Base-by-base conservation (phyloP, 2,113 vertebrate species). In the Cichladusa arquata region DNA sequence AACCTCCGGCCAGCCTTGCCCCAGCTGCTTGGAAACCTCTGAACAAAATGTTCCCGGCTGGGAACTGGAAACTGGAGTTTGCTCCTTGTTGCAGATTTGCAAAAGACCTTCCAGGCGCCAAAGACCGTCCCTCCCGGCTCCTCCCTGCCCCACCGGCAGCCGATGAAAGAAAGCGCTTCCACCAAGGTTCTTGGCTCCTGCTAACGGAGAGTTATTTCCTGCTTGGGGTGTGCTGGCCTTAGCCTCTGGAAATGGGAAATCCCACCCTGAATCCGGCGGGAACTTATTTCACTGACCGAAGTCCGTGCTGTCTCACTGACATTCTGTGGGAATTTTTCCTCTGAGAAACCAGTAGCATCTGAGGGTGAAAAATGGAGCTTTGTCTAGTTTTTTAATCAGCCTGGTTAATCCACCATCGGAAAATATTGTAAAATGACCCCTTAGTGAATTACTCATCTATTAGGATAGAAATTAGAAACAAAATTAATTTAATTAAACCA, bases 161-260 rank as follows among this genome's bases (percentile, higher is more conserved):
- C 2, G 48, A 84, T 93, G 53, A 93, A 83, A 95, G 88, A 18
- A 73, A 81, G 58, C 53, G 6, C 72, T 95, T 88, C 91, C 76
- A 93, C 88, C 50, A 5, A 16, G 5, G 51, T 12, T 88, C 91
- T 92, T 88, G 82, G 89, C 86, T 95, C 83, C 7, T 23, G 33
- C 79, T 86, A 77, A 90, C 2, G 17, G 58, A 51, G 82, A 92
- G 91, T 60, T 95, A 90, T 93, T 94, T 95, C 92, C 92, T 95
- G 89, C 86, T 86, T 17, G 7, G 56, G 77, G 60, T 19, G 5
- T 18, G 25, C 94, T 95, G 86, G 72, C 81, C 60, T 73, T 51
- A 28, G 76, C 56, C 80, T 56, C 76, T 95, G 86, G 61, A 88
- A 88, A 94, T 94, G 95, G 77, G 86, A 95, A 96, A 96, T 96